Evolutionary conservation across 2,888 invertebrate genomes (phyloP).

Genomic region (Scelioninae gen. 2): DNA sequence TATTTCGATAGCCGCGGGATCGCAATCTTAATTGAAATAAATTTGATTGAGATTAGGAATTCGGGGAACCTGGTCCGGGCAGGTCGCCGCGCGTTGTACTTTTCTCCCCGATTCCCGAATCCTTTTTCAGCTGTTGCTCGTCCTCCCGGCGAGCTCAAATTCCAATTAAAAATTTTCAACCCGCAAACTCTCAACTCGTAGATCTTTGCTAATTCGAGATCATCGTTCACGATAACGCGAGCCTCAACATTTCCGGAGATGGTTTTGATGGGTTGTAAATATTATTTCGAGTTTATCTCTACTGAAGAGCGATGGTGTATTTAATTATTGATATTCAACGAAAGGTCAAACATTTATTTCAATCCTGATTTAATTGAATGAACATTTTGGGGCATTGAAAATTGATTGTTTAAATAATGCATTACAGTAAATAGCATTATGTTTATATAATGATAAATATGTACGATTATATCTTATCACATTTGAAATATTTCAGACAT

Average conservation of each 20-base stretch:
- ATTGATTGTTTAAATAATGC: too few species aligned
- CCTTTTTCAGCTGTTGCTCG: constrained; percentile 49
- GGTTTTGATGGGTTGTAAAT: constrained; percentile 46
- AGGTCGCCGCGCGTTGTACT: constrained; percentile 58
- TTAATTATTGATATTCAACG: constrained; percentile 40
- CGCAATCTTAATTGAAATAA: constrained; percentile 69
- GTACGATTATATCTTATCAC: too few species aligned
- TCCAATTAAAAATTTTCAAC: constrained; percentile 67
- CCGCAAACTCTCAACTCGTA: constrained; percentile 44
- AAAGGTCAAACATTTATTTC: constrained; percentile 33
- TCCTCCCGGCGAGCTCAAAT: constrained; percentile 61
- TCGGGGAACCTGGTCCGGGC: constrained; percentile 68
- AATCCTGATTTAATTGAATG: too few species aligned
- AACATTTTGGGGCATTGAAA: too few species aligned
- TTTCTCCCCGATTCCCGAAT: constrained; percentile 21
- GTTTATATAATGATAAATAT: too few species aligned
- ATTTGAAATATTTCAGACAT: too few species aligned
- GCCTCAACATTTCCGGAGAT: constrained; percentile 49
- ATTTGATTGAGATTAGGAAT: constrained; percentile 75
- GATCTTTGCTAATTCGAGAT: constrained; percentile 55
- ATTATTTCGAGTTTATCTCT: constrained; percentile 39
- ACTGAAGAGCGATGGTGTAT: constrained; percentile 14
- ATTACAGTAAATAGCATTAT: too few species aligned
- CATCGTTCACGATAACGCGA: constrained; percentile 56
- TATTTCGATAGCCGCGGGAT: constrained; percentile 64